A percentile compares a stretch with the other conserved stretches of the same genome.
These are phyloP conservation scores for Ochropleura leucogaster DNA, from an alignment of 2,888 invertebrate genomes.

Conservation along the genomic window DNA sequence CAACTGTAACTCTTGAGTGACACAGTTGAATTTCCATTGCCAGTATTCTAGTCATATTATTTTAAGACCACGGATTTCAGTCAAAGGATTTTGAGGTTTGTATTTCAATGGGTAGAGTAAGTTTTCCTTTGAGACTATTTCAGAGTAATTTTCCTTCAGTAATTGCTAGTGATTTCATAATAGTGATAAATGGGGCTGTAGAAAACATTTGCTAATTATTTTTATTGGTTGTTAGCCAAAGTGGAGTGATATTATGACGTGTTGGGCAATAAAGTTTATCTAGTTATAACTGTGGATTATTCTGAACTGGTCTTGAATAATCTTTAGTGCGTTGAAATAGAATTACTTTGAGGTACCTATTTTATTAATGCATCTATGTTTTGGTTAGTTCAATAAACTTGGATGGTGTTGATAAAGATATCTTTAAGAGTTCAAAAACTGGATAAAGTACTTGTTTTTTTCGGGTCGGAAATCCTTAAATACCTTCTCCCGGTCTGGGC, in stretches of 20 bases:
- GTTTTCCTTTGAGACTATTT: slow-evolving; percentile 31
- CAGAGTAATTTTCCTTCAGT: slow-evolving; percentile 68
- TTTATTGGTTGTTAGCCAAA: slow-evolving; percentile 71
- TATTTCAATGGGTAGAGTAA: not conserved
- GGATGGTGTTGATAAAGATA: not conserved
- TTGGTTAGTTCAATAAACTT: not conserved
- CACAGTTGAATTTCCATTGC: slow-evolving; percentile 35
- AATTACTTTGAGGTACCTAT: not conserved
- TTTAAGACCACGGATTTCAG: slow-evolving; percentile 26
- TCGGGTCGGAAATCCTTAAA: too few species aligned
- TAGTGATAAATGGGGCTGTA: slow-evolving; percentile 77
- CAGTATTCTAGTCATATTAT: slow-evolving; percentile 22
- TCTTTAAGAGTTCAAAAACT: not conserved
- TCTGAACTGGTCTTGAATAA: slow-evolving; percentile 3
- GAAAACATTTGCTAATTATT: slow-evolving; percentile 73
- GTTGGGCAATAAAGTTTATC: slow-evolving; percentile 38
- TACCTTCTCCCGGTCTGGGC: too few species aligned
- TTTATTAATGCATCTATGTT: not conserved
- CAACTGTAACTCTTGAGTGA: accelerated
- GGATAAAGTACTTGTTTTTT: too few species aligned
- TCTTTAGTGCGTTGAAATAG: not conserved
- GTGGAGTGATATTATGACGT: slow-evolving; percentile 38
- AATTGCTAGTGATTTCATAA: slow-evolving; percentile 83
- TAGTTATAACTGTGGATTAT: slow-evolving; percentile 19
- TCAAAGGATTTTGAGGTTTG: slow-evolving; percentile 33